Base-by-base conservation (phyloP, 2,888 invertebrate species). In the Agrochola litura region DNA sequence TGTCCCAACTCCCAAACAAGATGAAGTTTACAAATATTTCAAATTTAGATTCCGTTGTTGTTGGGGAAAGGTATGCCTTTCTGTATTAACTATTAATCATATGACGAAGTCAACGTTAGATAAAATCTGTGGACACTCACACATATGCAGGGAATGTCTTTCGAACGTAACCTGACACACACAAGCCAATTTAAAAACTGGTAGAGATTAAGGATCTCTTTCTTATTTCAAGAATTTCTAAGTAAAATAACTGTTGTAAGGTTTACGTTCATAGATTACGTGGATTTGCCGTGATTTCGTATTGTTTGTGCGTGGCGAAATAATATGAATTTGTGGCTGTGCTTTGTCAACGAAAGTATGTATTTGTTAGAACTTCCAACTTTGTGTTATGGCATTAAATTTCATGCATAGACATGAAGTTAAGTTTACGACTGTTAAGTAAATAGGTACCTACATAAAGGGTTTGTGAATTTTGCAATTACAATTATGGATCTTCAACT, bases 11-110 rank as follows among this genome's bases (percentile, higher is more conserved):
- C 22, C 49, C 19, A 66, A 76, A 80, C 30, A 75, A 80, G 77
- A 49, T 70, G 73, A 80, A 70, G 77, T 84, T 92, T 92, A 90
- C 89, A 90, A 93, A 93, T 92, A 90, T 92, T 92, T 92, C 91
- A 90, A 90, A 85, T 81, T 82, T 89, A 90, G 88, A 90, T 88
- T 86, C 91, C 91, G 94, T 95, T 95, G 95, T 96, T 93, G 92
- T 92, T 91, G 91, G 91, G 93, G 93, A 94, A 93, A 93, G 94
- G 92, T 92, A 93, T 94, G 92, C 92, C 91, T 91, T 93, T 93
- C 89, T 93, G 90, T 90, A 93, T 93, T 86, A 90, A 89, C 90
- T 94, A 96, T 96, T 96, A 95, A 96, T 96, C 96, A 96, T 95
- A 65, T 82, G 93, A 93, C 92, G 90, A 84, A 92, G 93, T 90